Conservation (phyloP, 2,888 invertebrate species). For the Chaitophorus viminalis region DNA sequence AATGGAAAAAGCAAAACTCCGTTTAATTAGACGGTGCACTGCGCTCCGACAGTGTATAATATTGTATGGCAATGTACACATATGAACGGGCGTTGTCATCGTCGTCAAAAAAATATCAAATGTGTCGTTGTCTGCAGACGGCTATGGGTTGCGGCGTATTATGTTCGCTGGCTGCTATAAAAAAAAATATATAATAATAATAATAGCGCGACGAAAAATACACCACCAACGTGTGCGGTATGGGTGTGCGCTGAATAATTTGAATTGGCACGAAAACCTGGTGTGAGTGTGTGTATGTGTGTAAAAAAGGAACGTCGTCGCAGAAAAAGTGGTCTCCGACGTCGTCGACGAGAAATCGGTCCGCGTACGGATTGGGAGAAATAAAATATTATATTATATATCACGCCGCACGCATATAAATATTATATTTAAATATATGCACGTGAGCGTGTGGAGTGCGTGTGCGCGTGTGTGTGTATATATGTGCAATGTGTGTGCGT, state of each 20-base stretch:
- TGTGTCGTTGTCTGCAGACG: background rate
- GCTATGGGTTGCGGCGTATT: background rate
- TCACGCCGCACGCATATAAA: background rate
- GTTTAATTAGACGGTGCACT: background rate
- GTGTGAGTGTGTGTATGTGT: too few species aligned
- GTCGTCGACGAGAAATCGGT: slow-evolving; percentile 2
- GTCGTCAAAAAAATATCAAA: background rate
- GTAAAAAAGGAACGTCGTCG: background rate
- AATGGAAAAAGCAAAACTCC: background rate
- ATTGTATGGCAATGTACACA: background rate
- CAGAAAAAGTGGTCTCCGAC: background rate
- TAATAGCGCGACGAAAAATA: background rate
- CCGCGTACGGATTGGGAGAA: background rate
- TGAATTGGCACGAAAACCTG: slow-evolving; percentile 12
- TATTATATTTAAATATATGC: background rate
- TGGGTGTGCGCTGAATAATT: background rate
- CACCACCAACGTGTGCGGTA: background rate
- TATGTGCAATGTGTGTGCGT: too few species aligned
- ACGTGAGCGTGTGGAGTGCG: background rate
- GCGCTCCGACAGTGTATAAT: background rate
- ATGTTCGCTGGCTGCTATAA: background rate
- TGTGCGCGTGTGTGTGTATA: too few species aligned
- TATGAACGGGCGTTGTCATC: background rate
- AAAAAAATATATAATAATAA: background rate
- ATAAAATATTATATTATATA: background rate